Evolutionary conservation across 1,140 invertebrate species (phyloP).

Genomic region (Saxidomus purpurata): DNA sequence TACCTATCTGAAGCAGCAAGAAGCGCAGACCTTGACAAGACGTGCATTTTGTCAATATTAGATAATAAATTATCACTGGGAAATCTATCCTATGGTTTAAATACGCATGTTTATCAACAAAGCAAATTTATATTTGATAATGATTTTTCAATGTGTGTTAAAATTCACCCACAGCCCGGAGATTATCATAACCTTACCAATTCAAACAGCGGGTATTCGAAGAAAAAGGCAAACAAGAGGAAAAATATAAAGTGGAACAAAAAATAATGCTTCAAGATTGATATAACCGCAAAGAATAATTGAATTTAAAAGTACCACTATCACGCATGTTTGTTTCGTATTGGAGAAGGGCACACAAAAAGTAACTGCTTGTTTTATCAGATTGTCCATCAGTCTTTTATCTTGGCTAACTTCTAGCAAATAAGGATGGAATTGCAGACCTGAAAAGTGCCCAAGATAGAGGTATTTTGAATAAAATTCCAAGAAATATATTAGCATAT

Average conservation of each 20-base stretch:
- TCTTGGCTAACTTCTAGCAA: too few species aligned
- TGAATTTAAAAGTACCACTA: background rate
- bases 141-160: constrained; percentile 5
- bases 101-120: constrained; percentile 15
- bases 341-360: too few species aligned
- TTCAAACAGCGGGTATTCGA: background rate
- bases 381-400: too few species aligned
- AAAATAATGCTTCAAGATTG: background rate
- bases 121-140: constrained; percentile 18
- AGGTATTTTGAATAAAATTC: too few species aligned
- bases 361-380: too few species aligned
- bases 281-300: background rate
- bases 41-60: background rate
- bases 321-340: too few species aligned
- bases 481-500: too few species aligned
- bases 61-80: constrained; percentile 1
- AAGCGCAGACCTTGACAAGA: background rate
- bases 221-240: background rate
- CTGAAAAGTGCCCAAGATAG: too few species aligned
- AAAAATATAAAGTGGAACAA: background rate
- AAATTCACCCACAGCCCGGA: background rate
- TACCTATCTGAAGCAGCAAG: background rate
- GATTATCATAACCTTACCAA: background rate
- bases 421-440: too few species aligned
- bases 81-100: background rate